Conservation (phyloP, 2,888 invertebrate species). For the Acrocyrtus sp. region DNA sequence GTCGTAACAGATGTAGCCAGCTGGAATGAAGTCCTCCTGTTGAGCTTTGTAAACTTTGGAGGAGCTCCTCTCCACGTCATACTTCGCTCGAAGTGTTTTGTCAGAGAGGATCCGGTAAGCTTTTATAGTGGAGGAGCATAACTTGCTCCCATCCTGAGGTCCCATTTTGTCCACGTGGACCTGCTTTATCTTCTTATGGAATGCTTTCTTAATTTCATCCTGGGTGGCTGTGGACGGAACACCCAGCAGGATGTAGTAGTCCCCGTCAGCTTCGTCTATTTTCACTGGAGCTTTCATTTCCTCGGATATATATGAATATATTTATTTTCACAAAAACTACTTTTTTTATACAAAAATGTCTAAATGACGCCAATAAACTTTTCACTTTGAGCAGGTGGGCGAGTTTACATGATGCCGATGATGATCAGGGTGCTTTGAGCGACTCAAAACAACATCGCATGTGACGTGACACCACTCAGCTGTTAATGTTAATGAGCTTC, state of each 20-base stretch:
- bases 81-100: slow-evolving; percentile 42
- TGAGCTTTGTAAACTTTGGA: slow-evolving; percentile 41
- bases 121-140: slow-evolving; percentile 57
- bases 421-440: too few relatives aligned
- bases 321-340: too few relatives aligned
- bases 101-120: slow-evolving; percentile 56
- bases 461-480: too few relatives aligned
- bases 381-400: too few relatives aligned
- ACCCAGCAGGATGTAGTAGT: slow-evolving; percentile 58
- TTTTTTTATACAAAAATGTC: too few relatives aligned
- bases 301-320: too few relatives aligned
- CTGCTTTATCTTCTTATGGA: slow-evolving; percentile 53
- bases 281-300: slow-evolving; percentile 40
- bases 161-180: slow-evolving; percentile 57
- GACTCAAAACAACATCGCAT: too few relatives aligned
- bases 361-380: too few relatives aligned
- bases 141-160: slow-evolving; percentile 41
- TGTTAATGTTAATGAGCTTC: too few relatives aligned
- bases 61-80: slow-evolving; percentile 53
- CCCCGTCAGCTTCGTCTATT: slow-evolving; percentile 45
- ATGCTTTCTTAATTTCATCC: slow-evolving; percentile 53
- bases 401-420: too few relatives aligned
- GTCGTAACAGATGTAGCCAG: slow-evolving; percentile 58
- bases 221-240: slow-evolving; percentile 53
- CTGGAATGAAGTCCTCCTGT: slow-evolving; percentile 48